Evolutionary conservation across 2,113 vertebrate species (phyloP).

Genomic region (Pseudolaguvia tuberculata): DNA sequence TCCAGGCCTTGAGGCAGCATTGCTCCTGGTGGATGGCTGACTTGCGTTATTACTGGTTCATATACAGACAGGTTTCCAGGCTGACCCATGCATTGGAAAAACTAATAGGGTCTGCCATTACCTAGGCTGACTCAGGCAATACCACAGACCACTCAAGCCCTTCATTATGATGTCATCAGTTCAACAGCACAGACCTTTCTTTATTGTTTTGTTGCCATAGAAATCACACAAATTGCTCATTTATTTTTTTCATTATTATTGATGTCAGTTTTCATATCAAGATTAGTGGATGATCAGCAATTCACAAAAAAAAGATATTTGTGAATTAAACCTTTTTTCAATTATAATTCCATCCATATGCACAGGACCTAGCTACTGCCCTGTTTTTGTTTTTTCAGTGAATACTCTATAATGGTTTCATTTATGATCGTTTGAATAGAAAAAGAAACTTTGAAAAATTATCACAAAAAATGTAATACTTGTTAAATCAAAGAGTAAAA

Average conservation of each 20-base stretch:
- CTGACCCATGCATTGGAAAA: slow-evolving; percentile 43
- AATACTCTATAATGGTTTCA: slow-evolving; percentile 43
- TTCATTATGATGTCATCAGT: slow-evolving; percentile 38
- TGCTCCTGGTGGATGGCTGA: slow-evolving; percentile 42
- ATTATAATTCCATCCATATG: too few relatives aligned
- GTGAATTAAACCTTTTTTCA: too few relatives aligned
- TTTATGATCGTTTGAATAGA: slow-evolving; percentile 59
- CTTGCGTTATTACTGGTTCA: slow-evolving; percentile 31
- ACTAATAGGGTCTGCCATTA: slow-evolving; percentile 46
- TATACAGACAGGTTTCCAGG: slow-evolving; percentile 32
- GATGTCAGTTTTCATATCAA: not conserved
- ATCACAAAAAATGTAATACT: slow-evolving; percentile 58
- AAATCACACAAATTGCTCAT: slow-evolving; percentile 19
- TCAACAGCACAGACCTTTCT: slow-evolving; percentile 31
- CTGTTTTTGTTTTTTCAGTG: slow-evolving; percentile 47
- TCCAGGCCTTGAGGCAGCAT: slow-evolving; percentile 12
- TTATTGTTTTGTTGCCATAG: slow-evolving; percentile 21
- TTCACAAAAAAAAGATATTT: too few relatives aligned
- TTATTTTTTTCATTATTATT: slow-evolving; percentile 15
- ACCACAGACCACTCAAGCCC: slow-evolving; percentile 38
- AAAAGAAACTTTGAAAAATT: slow-evolving; percentile 56
- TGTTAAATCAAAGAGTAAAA: slow-evolving; percentile 55
- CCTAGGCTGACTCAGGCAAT: slow-evolving; percentile 48
- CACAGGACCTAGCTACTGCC: slow-evolving; percentile 9
- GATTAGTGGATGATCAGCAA: too few relatives aligned